Evolutionary conservation across 2,797 vertebrate genomes (phyloP).

Genomic region (Natrix natrix): DNA sequence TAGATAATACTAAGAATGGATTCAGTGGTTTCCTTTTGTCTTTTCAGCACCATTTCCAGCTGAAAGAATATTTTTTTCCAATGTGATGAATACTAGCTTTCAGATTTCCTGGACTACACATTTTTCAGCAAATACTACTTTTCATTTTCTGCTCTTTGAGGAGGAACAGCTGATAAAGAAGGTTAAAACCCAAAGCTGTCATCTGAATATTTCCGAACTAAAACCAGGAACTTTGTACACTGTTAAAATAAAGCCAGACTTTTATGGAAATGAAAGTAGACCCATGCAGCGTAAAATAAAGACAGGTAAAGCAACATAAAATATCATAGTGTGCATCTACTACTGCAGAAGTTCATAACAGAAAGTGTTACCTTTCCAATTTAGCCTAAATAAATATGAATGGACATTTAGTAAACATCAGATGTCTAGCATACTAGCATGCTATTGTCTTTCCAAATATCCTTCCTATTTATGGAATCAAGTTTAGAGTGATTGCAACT

Average conservation of each 20-base stretch:
- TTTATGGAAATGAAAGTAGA: constrained; percentile 56
- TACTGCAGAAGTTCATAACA: neutral
- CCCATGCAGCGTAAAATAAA: constrained; percentile 49
- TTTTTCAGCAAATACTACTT: neutral
- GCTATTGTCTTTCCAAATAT: neutral
- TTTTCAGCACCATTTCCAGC: neutral
- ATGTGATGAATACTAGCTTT: constrained; percentile 24
- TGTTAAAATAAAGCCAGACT: constrained; percentile 32
- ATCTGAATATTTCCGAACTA: constrained; percentile 21
- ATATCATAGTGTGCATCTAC: neutral
- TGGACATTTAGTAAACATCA: neutral
- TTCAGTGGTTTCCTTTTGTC: neutral
- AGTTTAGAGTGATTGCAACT: neutral
- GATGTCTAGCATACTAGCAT: neutral
- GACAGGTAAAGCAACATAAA: constrained; percentile 58
- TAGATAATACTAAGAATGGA: neutral
- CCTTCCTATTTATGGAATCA: neutral
- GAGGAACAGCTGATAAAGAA: neutral
- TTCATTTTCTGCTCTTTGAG: constrained; percentile 35
- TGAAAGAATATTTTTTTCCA: constrained; percentile 24
- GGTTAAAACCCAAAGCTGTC: constrained; percentile 16
- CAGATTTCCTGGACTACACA: neutral
- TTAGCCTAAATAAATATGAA: neutral
- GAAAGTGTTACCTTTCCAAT: neutral
- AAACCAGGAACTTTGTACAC: constrained; percentile 26